These are phyloP conservation scores for Telmatochromis sp. DNA, from an alignment of 2,113 vertebrate genomes.

Conservation along the genomic window DNA sequence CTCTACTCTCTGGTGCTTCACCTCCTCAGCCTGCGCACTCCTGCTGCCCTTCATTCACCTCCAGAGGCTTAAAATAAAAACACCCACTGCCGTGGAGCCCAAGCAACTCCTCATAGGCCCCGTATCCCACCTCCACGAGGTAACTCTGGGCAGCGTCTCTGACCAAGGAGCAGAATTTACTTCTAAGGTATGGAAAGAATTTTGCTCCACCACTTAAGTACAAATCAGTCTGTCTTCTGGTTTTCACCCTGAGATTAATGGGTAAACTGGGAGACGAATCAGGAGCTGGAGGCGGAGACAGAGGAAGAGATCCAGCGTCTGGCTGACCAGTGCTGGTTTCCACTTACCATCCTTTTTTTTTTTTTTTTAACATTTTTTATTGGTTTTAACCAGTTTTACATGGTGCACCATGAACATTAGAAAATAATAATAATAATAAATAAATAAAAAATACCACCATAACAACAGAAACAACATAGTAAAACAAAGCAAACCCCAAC, in stretches of 20 bases:
- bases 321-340: background rate
- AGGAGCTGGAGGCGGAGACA: background rate
- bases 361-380: background rate
- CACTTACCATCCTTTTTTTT: background rate
- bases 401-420: background rate
- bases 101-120: background rate
- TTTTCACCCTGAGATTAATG: background rate
- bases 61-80: background rate
- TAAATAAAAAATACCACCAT: background rate
- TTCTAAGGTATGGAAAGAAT: background rate
- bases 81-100: background rate
- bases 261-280: background rate
- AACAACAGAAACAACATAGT: background rate
- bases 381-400: background rate
- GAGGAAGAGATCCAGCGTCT: background rate
- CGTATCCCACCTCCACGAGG: background rate
- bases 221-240: background rate
- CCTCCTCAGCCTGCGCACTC: background rate
- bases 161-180: background rate
- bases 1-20: background rate
- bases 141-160: background rate
- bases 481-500: background rate
- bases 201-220: background rate
- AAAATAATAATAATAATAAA: background rate
- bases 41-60: background rate